Percentiles rank a stretch among this genome's conserved stretches.
These are phyloP conservation scores for Sarotherodon lohbergeri DNA, from an alignment of 2,113 vertebrate species.

Conservation along the genomic window DNA sequence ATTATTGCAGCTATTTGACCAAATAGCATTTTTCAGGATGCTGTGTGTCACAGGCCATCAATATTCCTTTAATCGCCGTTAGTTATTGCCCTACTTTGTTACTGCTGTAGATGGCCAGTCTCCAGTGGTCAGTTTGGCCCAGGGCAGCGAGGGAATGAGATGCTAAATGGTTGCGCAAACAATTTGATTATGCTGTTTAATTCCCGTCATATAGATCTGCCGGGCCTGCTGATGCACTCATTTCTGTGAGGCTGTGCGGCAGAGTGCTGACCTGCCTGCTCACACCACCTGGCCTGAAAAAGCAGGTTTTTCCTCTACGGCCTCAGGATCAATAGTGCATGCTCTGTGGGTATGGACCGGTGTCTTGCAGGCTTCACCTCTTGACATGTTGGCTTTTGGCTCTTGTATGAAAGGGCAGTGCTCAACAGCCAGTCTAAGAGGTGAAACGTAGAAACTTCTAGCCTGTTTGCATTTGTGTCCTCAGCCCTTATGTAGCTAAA, in stretches of 20 bases:
- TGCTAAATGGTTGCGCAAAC: conserved; percentile 74
- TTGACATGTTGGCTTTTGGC: neutral
- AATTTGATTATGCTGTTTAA: conserved; percentile 76
- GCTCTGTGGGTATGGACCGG: conserved; percentile 17
- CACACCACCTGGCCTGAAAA: conserved; percentile 25
- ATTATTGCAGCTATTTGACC: conserved; percentile 87
- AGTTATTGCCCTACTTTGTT: conserved; percentile 80
- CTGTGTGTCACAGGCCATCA: conserved; percentile 80
- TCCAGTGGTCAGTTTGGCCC: conserved; percentile 74
- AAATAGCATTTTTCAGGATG: conserved; percentile 81
- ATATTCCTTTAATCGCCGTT: conserved; percentile 82
- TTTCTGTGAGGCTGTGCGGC: conserved; percentile 50
- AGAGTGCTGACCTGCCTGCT: conserved; percentile 60
- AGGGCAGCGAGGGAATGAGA: conserved; percentile 67
- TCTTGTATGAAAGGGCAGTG: neutral
- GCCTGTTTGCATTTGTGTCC: neutral
- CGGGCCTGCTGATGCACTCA: conserved; percentile 58
- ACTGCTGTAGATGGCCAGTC: conserved; percentile 71
- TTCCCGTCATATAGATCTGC: conserved; percentile 74
- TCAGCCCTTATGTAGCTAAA: neutral
- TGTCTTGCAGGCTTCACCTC: conserved; percentile 30
- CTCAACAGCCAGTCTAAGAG: neutral
- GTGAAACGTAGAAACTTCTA: neutral
- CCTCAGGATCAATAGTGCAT: conserved; percentile 45
- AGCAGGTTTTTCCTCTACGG: conserved; percentile 34